A percentile compares a stretch with the other conserved stretches of the same genome.
Evolutionary conservation across 1,140 invertebrate genomes (phyloP).

Genomic region (Drosophila arawakana): DNA sequence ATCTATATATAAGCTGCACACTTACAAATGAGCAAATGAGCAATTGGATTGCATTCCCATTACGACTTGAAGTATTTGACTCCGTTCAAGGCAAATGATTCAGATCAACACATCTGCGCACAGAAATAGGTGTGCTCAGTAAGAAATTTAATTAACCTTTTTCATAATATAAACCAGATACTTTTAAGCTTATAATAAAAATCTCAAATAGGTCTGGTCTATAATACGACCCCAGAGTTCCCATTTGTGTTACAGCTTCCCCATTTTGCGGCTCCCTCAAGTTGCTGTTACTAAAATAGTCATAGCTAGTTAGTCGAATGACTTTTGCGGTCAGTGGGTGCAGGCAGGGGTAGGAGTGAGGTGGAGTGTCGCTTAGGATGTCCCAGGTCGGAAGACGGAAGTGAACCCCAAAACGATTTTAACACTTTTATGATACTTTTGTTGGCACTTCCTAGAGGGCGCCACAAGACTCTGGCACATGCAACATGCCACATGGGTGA

Average conservation of each 20-base stretch:
- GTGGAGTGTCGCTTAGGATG: neutral
- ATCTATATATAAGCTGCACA: neutral
- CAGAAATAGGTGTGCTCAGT: neutral
- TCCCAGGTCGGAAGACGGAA: conserved; percentile 55
- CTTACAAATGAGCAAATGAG: conserved; percentile 12
- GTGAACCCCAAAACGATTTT: conserved; percentile 76
- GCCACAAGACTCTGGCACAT: conserved; percentile 17
- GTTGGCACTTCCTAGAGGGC: conserved; percentile 29
- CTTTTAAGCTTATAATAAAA: too few relatives aligned
- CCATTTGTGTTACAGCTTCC: too few relatives aligned
- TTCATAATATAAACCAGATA: too few relatives aligned
- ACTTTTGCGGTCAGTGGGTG: neutral
- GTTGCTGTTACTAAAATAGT: neutral
- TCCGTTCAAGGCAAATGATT: conserved; percentile 18
- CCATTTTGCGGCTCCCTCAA: neutral
- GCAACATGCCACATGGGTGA: conserved; percentile 44
- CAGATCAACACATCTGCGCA: neutral
- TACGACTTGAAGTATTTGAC: conserved; percentile 13
- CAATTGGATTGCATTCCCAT: conserved; percentile 26
- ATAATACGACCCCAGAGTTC: too few relatives aligned
- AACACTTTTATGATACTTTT: conserved; percentile 71
- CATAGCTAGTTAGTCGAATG: neutral
- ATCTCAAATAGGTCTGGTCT: too few relatives aligned
- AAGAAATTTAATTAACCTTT: too few relatives aligned
- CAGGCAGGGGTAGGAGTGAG: neutral